Evolutionary conservation across 2,888 invertebrate genomes (phyloP).

Genomic region (Hydroisotoma schaefferi): DNA sequence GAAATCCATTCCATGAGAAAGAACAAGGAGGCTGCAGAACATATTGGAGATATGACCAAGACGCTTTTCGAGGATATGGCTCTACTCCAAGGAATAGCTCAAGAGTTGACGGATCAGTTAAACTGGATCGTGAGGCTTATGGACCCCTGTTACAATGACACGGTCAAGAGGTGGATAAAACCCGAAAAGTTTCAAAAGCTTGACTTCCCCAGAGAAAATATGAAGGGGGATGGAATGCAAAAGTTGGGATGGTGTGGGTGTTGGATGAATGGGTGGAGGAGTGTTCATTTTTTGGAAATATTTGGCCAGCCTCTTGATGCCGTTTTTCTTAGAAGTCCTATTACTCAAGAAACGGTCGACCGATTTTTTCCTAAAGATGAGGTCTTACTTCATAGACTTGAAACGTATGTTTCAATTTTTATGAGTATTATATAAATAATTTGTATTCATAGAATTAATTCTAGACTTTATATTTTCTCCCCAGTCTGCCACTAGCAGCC

Average conservation of each 20-base stretch:
- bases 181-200: slow-evolving; percentile 18
- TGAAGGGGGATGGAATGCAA: neutral
- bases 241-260: slow-evolving; percentile 10
- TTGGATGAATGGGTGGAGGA: neutral
- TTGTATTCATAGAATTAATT: too few relatives aligned
- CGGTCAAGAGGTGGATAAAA: slow-evolving; percentile 18
- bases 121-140: slow-evolving; percentile 22
- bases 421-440: too few relatives aligned
- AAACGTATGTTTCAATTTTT: too few relatives aligned
- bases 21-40: slow-evolving; percentile 16
- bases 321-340: slow-evolving; percentile 27
- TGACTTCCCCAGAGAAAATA: slow-evolving; percentile 9
- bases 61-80: slow-evolving; percentile 29
- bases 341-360: slow-evolving; percentile 10
- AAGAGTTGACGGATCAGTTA: slow-evolving; percentile 18
- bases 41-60: slow-evolving; percentile 19
- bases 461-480: neutral
- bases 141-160: slow-evolving; percentile 22
- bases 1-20: slow-evolving; percentile 18
- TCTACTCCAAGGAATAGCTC: slow-evolving; percentile 10
- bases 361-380: slow-evolving; percentile 18
- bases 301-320: slow-evolving; percentile 25
- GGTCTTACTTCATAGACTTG: neutral
- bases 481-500: neutral
- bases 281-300: slow-evolving; percentile 17